Conservation (phyloP, 30 jellyfish, hydroid and myxozoan species). For the Aurelia sp. region DNA sequence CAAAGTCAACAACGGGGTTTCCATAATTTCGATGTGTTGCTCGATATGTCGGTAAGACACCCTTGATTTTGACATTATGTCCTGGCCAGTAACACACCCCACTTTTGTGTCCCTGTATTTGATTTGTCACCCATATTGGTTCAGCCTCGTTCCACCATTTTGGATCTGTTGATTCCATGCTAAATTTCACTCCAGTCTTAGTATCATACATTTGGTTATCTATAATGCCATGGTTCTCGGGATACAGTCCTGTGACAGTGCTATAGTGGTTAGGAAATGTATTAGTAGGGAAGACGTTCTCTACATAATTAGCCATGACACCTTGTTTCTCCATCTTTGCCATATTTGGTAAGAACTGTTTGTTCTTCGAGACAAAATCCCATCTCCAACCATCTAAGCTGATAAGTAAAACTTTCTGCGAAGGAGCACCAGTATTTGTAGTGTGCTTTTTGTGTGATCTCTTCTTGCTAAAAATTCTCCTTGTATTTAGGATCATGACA, state of each 20-base stretch:
- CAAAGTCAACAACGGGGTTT: slow-evolving; percentile 19
- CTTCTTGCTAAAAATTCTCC: background rate
- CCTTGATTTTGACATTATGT: slow-evolving; percentile 54
- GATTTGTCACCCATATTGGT: slow-evolving; percentile 94
- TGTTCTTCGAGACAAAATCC: slow-evolving; percentile 60
- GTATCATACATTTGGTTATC: slow-evolving; percentile 79
- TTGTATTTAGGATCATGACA: too few species aligned
- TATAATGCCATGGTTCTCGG: slow-evolving; percentile 87
- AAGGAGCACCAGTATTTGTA: background rate
- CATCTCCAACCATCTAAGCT: slow-evolving; percentile 94
- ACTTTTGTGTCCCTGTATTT: slow-evolving; percentile 84
- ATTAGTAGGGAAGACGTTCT: slow-evolving; percentile 86
- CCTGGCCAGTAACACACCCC: slow-evolving; percentile 97
- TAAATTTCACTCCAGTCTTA: slow-evolving; percentile 21
- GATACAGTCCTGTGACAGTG: slow-evolving; percentile 86
- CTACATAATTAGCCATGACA: slow-evolving; percentile 66
- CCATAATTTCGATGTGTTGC: slow-evolving; percentile 19
- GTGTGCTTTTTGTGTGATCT: background rate
- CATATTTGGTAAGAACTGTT: slow-evolving; percentile 36
- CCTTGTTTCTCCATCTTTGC: slow-evolving; percentile 57
- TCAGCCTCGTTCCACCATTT: slow-evolving; percentile 80
- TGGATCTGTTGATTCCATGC: slow-evolving; percentile 49
- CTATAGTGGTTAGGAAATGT: slow-evolving; percentile 88
- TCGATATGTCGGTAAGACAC: slow-evolving; percentile 60
- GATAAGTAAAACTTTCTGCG: slow-evolving; percentile 72